phyloP scores from a whole-genome alignment of 2,113 vertebrate genomes.

The Calyptommatus sinebrachiatus region DNA sequence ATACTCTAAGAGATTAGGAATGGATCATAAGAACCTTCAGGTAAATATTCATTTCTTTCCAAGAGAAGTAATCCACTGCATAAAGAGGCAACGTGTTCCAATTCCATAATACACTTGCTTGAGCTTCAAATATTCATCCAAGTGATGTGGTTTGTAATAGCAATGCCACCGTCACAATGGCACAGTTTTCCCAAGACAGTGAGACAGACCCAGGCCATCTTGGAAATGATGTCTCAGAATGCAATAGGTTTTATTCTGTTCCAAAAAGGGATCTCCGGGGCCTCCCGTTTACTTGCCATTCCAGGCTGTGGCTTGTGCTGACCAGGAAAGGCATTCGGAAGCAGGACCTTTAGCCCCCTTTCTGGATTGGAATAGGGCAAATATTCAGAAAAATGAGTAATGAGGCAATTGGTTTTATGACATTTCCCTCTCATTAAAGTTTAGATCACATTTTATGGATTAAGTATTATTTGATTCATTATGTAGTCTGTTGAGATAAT shows the following conservation, averaged over 20 bases:
- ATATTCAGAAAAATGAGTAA: neutral
- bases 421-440: neutral
- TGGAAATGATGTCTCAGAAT: neutral
- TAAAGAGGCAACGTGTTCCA: constrained; percentile 27
- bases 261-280: too few relatives aligned
- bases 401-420: neutral
- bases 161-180: too few relatives aligned
- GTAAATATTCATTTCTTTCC: constrained; percentile 45
- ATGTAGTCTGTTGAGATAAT: neutral
- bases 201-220: neutral
- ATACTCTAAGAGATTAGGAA: constrained; percentile 44
- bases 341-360: too few relatives aligned
- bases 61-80: constrained; percentile 51
- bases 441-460: neutral
- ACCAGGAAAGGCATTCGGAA: too few relatives aligned
- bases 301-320: too few relatives aligned
- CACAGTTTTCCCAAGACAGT: constrained; percentile 23
- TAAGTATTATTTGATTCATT: neutral
- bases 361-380: too few relatives aligned
- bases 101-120: neutral
- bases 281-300: too few relatives aligned
- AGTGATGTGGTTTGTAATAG: neutral
- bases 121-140: constrained; percentile 5
- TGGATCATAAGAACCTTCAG: constrained; percentile 41
- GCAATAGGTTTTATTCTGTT: too few relatives aligned